Evolutionary conservation across 2,797 vertebrate species (phyloP), one percentile per base, ranked within the genome.

Genomic region (Neosilurus mollespiculum): DNA sequence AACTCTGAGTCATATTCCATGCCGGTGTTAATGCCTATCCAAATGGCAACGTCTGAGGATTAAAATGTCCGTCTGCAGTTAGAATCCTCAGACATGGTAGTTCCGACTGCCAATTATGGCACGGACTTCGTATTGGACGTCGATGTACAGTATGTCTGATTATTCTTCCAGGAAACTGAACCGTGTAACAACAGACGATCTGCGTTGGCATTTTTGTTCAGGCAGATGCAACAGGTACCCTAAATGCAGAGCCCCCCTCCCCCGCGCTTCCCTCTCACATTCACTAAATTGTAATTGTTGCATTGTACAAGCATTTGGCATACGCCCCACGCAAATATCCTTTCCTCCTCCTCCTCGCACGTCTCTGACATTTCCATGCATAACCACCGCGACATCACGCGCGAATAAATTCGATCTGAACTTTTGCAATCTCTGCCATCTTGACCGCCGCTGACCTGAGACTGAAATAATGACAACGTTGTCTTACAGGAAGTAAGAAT

Each of bases 291-390:
- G 22, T 71, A 51, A 43, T 3, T 51, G 22, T 15, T 51, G 22
- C 22, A 24, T 61, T 77, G 62, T 37, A 65, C 12, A 75, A 83
- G 62, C 84, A 81, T 79, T 76, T 83, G 70, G 54, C 53, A 84
- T 59, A 80, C 69, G 72, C 37, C 76, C 49, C 43, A 49, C 6
- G 4, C 34, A 56, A 62, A 67, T 64, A 66, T 49, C 64, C n/a
- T 75, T 7, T 5, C 75, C 66, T 20, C 64, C 18, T 80, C 16
- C 58, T 79, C 67, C 71, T 85, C 81, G 82, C 79, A 72, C 51
- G 15, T 75, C 51, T 62, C 37, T 37, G 18, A 84, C 70, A 79
- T 85, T 84, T 86, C 73, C 66, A 78, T 26, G 69, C 16, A n/a
- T 61, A 65, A 49, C 53, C 49, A 15, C 7, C 26, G 4, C 62